Evolutionary conservation across 2,113 vertebrate species (phyloP).

Genomic region (Xenopus tropicalis): UCB_Xtro_10.0 CM004448.2:93010001-93010500

Average conservation of each 20-base stretch:
- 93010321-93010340: slow-evolving; percentile 56
- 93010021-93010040: no score
- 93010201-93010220: slow-evolving; percentile 30
- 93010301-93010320: slow-evolving; percentile 78
- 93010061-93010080: no score
- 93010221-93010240: slow-evolving; percentile 21
- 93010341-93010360: background rate
- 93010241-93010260: slow-evolving; percentile 69
- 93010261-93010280: slow-evolving; percentile 78
- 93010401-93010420: background rate
- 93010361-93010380: background rate
- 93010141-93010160: background rate
- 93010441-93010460: no score
- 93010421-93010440: background rate
- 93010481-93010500: no score
- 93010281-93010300: slow-evolving; percentile 92
- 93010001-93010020: no score
- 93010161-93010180: no score
- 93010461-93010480: no score
- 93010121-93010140: background rate
- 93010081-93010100: slow-evolving; percentile 57
- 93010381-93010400: background rate
- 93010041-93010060: no score
- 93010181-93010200: slow-evolving; percentile 1
- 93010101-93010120: background rate